Evolutionary conservation across 2,113 vertebrate genomes (phyloP).

Genomic region (Epinephelus lanceolatus): DNA sequence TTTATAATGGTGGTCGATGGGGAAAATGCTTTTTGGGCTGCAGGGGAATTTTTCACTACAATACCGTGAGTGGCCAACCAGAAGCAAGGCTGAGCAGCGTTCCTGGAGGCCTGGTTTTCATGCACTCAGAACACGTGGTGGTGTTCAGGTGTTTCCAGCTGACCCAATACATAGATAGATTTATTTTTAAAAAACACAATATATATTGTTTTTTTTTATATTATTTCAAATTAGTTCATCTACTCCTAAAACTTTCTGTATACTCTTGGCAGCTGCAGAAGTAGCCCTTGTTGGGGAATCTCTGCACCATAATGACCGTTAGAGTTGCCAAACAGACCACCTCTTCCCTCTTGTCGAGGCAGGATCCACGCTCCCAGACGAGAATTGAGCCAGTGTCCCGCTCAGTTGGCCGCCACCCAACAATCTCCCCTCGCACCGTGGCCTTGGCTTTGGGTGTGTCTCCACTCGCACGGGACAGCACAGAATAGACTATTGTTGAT

Average conservation of each 20-base stretch:
- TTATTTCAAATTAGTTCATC: not conserved
- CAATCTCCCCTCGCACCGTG: conserved; percentile 70
- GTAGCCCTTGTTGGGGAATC: not conserved
- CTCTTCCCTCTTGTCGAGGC: conserved; percentile 40
- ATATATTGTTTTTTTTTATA: not conserved
- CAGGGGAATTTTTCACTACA: too few relatives aligned
- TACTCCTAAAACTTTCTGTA: not conserved
- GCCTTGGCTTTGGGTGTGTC: conserved; percentile 83
- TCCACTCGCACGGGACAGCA: conserved; percentile 74
- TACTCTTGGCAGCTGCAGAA: not conserved
- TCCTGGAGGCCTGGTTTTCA: not conserved
- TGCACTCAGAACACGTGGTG: not conserved
- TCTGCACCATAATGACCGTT: not conserved
- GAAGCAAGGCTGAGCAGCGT: too few relatives aligned
- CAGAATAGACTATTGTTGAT: conserved; percentile 86
- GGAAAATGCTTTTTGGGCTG: too few relatives aligned
- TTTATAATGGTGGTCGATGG: too few relatives aligned
- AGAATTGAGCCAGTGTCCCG: conserved; percentile 81
- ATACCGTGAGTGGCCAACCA: too few relatives aligned
- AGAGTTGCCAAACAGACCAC: conserved; percentile 33
- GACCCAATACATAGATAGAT: too few relatives aligned
- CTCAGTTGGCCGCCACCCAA: conserved; percentile 70
- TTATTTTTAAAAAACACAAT: not conserved
- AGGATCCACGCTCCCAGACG: conserved; percentile 66
- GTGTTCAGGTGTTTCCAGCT: not conserved